phyloP scores from a whole-genome alignment of 2,113 vertebrate species.

The Otis tarda region DNA sequence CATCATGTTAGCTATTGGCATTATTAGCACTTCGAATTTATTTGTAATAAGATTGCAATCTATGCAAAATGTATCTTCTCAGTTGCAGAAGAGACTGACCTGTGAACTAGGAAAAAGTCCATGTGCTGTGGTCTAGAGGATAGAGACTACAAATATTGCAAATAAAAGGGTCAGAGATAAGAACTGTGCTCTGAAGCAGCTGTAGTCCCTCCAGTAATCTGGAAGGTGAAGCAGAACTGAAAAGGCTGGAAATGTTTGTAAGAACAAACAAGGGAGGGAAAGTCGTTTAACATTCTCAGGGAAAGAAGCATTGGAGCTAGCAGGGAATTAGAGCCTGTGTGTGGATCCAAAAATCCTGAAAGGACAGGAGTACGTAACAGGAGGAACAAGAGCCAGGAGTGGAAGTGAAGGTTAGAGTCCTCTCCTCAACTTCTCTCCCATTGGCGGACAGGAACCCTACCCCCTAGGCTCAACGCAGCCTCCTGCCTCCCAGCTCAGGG shows the following conservation, averaged over 20 bases:
- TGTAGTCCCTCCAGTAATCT: background rate
- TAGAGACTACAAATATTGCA: background rate
- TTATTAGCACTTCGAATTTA: background rate
- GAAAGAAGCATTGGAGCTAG: background rate
- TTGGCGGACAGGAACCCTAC: background rate
- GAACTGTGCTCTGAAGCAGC: background rate
- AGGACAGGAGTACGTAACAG: background rate
- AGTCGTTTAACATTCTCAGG: background rate
- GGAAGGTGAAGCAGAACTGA: background rate
- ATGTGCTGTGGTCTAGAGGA: background rate
- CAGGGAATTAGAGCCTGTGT: background rate
- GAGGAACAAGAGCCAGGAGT: background rate
- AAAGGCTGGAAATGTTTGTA: background rate
- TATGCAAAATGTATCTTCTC: background rate
- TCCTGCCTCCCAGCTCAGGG: background rate
- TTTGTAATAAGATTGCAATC: background rate
- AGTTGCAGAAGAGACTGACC: background rate
- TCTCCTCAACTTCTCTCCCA: background rate
- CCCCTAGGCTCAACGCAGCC: background rate
- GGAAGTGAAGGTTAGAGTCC: background rate
- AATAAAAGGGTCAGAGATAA: background rate
- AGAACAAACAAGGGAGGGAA: background rate
- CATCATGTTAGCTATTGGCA: background rate
- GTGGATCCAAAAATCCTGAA: background rate
- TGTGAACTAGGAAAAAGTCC: background rate